Base-by-base conservation (phyloP, 92 coral and sea anemone species). In the Virgularia gustaviana region DNA sequence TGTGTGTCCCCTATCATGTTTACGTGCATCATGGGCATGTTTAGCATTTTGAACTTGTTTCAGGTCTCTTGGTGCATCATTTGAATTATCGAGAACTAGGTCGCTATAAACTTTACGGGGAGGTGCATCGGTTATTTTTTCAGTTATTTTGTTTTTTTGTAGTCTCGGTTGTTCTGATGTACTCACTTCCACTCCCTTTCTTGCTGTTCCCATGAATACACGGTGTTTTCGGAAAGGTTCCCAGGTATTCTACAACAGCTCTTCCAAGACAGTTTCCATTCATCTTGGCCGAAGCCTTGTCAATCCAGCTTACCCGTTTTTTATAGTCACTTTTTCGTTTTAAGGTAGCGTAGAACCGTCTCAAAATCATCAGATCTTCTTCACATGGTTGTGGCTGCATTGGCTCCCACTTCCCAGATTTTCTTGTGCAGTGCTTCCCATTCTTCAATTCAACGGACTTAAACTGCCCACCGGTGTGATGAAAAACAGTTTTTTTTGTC, bases 201-300 rank as follows among this genome's bases (percentile, higher is more conserved):
- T 63, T 63, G 51, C 71, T 63, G 53, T 63, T 63, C 23, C 71
- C 52, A 20, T 63, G 53, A 8, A 39, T 8, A 0, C 3, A 1
- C 0, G 20, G 0, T 9, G 3, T 13, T 32, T 42, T 16, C 32
- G 67, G 44, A 18, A 34, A 61, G 13, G 44, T 61, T 1, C 67
- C 67, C 32, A 61, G 67, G n/a, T 32, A 61, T 36, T 61, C 67
- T 4, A 36, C 67, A 32, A 61, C 28, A 2, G 67, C 67, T 34
- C 19, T 61, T 1, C 47, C 67, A 13, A 2, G 31, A 29, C 65
- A 59, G 15, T 49, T 39, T 1, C 12, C 33, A 25, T 61, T 13
- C 71, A 39, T 63, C 24, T 5, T 37, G 33, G 52, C 18, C 0
- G 31, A 6, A 1, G 6, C 2, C 25, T 37, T 39, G 16, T 37